Conservation (phyloP, 2,113 vertebrate genomes). For the Myotis davidii region DNA sequence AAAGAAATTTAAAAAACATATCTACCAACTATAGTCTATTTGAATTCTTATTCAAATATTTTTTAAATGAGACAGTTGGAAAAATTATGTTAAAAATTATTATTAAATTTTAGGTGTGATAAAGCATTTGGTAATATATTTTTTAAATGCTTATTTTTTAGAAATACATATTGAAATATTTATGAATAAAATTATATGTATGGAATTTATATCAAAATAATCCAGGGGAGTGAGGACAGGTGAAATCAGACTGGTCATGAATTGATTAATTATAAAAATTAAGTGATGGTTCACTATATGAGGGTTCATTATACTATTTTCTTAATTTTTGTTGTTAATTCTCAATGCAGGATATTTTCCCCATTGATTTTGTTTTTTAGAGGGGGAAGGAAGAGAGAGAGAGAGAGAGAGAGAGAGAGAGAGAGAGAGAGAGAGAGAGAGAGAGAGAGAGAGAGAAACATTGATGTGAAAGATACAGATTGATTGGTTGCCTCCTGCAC, state of each 20-base stretch:
- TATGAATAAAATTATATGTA: slow-evolving; percentile 11
- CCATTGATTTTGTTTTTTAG: too few species aligned
- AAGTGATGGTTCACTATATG: background rate
- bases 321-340: background rate
- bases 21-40: background rate
- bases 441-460: too few species aligned
- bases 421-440: too few species aligned
- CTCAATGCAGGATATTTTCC: too few species aligned
- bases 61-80: background rate
- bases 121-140: background rate
- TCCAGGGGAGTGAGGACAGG: background rate
- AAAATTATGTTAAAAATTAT: slow-evolving; percentile 30
- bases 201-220: slow-evolving; percentile 29
- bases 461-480: too few species aligned
- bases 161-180: slow-evolving; percentile 33
- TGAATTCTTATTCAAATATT: background rate
- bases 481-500: too few species aligned
- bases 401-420: too few species aligned
- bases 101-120: slow-evolving; percentile 6
- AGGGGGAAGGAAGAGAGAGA: too few species aligned
- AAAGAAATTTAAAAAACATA: slow-evolving; percentile 14
- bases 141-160: background rate
- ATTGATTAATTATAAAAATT: background rate
- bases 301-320: background rate
- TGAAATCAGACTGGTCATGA: background rate